Conservation (phyloP, 1,140 invertebrate genomes). For the Euschistus heros region DNA sequence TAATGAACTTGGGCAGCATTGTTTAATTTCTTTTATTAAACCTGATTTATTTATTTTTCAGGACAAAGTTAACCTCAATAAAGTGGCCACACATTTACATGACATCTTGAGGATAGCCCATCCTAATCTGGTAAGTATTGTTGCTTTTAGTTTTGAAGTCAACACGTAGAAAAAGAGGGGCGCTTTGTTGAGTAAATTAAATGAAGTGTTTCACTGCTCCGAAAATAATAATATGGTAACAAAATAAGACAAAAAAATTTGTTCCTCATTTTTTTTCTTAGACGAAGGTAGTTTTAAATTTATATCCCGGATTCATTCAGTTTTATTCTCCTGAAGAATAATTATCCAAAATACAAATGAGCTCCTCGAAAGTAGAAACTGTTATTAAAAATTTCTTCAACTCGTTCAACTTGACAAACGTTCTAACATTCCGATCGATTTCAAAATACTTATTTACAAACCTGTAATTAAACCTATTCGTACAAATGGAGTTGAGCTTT, state of each 20-base stretch:
- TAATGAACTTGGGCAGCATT: too few species aligned
- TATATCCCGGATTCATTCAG: neutral
- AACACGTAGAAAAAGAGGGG: too few species aligned
- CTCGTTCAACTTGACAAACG: too few species aligned
- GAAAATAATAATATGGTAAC: neutral
- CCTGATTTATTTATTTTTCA: constrained; percentile 8
- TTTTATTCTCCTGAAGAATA: neutral
- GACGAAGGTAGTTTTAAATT: neutral
- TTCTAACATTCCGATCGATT: too few species aligned
- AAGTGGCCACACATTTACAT: constrained; percentile 2
- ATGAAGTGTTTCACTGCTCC: neutral
- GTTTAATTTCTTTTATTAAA: neutral
- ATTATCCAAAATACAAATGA: too few species aligned
- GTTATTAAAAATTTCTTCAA: too few species aligned
- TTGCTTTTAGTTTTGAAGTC: neutral
- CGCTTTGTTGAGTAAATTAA: too few species aligned
- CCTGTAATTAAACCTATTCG: too few species aligned
- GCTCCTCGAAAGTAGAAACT: too few species aligned
- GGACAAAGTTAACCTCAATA: constrained; percentile 14
- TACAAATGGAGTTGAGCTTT: too few species aligned
- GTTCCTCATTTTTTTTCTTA: neutral
- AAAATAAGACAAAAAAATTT: neutral
- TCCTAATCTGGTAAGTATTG: constrained; percentile 20
- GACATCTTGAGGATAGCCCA: constrained; percentile 4
- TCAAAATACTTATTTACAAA: too few species aligned